phyloP scores from a whole-genome alignment of 2,888 invertebrate species.

The Dromius quadrimaculatus region DNA sequence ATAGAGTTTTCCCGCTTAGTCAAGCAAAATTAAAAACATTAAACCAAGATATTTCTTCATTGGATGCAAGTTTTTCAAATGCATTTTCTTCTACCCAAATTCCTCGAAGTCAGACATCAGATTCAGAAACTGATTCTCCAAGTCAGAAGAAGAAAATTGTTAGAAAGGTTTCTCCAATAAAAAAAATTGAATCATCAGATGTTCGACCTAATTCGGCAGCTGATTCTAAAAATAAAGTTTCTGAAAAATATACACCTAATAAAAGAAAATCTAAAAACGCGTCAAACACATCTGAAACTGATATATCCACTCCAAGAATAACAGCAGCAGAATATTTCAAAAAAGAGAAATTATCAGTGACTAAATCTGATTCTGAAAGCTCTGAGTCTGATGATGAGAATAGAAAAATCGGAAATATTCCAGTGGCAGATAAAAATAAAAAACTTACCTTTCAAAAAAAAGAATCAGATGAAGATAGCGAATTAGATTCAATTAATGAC shows the following conservation, averaged over 20 bases:
- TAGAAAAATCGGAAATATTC: background rate
- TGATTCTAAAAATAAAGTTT: background rate
- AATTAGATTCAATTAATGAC: background rate
- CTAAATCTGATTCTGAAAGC: background rate
- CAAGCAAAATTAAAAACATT: slow-evolving; percentile 15
- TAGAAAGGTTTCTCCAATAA: background rate
- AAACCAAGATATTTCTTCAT: slow-evolving; percentile 16
- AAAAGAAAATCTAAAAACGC: slow-evolving; percentile 7
- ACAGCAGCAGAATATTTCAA: slow-evolving; percentile 18
- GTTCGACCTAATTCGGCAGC: background rate
- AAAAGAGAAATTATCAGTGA: slow-evolving; percentile 14
- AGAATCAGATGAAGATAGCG: background rate
- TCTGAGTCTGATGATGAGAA: slow-evolving; percentile 19
- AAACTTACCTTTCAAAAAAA: background rate
- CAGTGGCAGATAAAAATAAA: slow-evolving; percentile 2
- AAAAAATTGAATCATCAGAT: too few relatives aligned
- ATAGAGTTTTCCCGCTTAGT: slow-evolving; percentile 14
- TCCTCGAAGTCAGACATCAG: slow-evolving; percentile 2
- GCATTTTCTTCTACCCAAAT: slow-evolving; percentile 44
- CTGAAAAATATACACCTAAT: too few relatives aligned
- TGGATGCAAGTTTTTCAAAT: slow-evolving; percentile 45
- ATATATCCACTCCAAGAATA: slow-evolving; percentile 2
- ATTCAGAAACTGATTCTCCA: background rate
- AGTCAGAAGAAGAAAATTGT: background rate
- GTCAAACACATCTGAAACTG: too few relatives aligned